phyloP scores from a whole-genome alignment of 1,140 invertebrate genomes.

The Caenorhabditis inopinata region DNA sequence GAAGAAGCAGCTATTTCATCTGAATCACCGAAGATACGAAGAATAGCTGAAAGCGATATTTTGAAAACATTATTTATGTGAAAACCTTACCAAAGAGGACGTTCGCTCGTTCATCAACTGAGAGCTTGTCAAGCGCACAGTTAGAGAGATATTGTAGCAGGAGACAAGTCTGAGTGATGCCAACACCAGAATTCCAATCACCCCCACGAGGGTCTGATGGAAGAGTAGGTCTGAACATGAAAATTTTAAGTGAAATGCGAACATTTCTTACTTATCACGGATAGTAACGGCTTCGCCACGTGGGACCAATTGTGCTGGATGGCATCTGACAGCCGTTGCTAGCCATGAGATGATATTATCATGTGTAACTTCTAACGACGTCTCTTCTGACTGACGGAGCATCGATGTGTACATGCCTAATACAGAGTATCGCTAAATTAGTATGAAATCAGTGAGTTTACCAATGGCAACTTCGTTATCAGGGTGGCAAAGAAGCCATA shows the following conservation, averaged over 20 bases:
- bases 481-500: slow-evolving; percentile 2
- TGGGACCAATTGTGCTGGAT: not conserved
- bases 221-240: not conserved
- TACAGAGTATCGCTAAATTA: too few relatives aligned
- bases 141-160: not conserved
- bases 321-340: not conserved
- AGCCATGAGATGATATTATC: slow-evolving; percentile 4
- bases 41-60: not conserved
- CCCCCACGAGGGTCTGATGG: not conserved
- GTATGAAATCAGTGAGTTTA: not conserved
- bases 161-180: not conserved
- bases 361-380: not conserved
- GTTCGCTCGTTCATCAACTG: not conserved
- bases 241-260: too few relatives aligned
- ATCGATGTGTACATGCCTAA: not conserved
- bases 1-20: not conserved
- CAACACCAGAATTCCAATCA: not conserved
- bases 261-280: not conserved
- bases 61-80: not conserved
- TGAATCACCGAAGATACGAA: not conserved
- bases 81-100: not conserved
- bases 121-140: not conserved
- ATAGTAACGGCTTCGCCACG: not conserved
- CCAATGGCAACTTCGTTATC: not conserved
- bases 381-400: not conserved